phyloP scores from a whole-genome alignment of 2,797 vertebrate genomes.

The Tragopan temminckii region DNA sequence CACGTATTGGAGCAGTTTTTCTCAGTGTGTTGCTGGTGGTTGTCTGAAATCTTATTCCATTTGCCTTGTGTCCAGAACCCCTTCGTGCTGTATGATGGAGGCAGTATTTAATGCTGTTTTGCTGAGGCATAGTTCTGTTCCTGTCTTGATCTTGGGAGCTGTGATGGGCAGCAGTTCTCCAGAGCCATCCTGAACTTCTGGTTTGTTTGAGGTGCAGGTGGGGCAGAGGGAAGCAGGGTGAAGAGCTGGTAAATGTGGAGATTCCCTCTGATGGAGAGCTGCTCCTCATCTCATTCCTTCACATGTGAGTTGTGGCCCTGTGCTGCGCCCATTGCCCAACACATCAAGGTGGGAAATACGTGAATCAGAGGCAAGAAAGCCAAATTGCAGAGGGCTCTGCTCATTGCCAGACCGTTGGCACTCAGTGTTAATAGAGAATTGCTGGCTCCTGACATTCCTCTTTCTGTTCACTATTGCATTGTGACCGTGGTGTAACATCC shows the following conservation, averaged over 20 bases:
- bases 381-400: neutral
- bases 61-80: neutral
- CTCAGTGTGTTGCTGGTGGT: neutral
- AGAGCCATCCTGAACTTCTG: neutral
- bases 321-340: neutral
- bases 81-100: neutral
- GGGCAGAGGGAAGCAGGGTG: neutral
- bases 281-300: neutral
- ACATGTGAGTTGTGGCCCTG: fast-evolving
- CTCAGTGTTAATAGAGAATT: neutral
- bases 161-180: fast-evolving
- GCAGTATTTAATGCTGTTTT: neutral
- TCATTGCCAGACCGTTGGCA: neutral
- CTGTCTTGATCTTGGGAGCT: neutral
- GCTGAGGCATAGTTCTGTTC: neutral
- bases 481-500: neutral
- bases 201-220: neutral
- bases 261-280: neutral
- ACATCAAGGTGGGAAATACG: neutral
- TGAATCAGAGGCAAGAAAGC: neutral
- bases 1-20: neutral
- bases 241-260: neutral
- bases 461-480: neutral
- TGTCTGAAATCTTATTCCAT: neutral
- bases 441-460: neutral